Base-by-base conservation (phyloP, 2,113 vertebrate genomes). In the Neotoma lepida region DNA sequence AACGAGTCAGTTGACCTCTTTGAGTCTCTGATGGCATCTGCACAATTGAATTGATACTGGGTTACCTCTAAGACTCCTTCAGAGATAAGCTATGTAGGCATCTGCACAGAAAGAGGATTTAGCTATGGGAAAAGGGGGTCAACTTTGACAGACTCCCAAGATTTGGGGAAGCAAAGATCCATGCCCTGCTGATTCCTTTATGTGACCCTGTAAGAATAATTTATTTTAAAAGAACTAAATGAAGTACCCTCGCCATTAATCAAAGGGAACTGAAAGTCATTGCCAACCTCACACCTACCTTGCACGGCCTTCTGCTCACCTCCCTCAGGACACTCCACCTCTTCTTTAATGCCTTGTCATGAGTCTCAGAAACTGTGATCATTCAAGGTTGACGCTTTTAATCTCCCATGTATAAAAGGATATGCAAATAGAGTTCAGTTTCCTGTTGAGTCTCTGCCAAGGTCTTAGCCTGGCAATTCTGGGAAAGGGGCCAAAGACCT, bases 361-460 rank as follows among this genome's bases (percentile, higher is more conserved):
- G 96, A 96, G 90, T 94, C 95, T 96, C 93, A 96, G 95, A 97
- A 96, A 90, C 94, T 97, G 86, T 97, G 97, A 97, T 97, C 97
- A 93, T 94, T 97, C 96, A 97, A 97, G 97, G 95, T 94, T 97
- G 96, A 97, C 95, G 96, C 93, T 97, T 96, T 96, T 97, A 96
- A 97, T 97, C 96, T 96, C 91, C 88, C 94, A 95, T 71, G 86
- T 97, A 96, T 97, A 93, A 97, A 97, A 96, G 92, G 95, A 96
- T 97, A 97, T 97, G 97, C 97, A 97, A 97, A 97, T 97, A 86
- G 86, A 94, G 93, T 96, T 97, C 93, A 90, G 96, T 93, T 97
- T 97, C 97, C 96, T 96, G 94, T 96, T 95, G 95, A 92, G 85
- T 93, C 74, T 94, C 90, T 96, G 96, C 95, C 97, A 97, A 96